Base-by-base conservation (phyloP, 1,140 invertebrate genomes). In the Patella vulgata region DNA sequence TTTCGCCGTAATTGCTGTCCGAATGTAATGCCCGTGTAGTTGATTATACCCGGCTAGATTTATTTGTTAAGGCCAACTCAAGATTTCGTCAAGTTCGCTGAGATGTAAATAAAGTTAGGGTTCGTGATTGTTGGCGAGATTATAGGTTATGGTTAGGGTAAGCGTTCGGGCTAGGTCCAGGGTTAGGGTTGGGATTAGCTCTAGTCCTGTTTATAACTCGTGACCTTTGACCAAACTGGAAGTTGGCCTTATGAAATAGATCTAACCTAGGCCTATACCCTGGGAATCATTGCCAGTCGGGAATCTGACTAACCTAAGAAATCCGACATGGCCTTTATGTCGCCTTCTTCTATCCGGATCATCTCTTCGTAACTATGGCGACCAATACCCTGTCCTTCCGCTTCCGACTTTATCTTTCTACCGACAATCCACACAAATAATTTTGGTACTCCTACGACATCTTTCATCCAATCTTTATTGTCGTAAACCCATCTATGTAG, bases 351-450 rank as follows among this genome's bases (percentile, higher is more conserved):
- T 14, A 74, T 62, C 17, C 44, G 12, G 2, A 51, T 50, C 0
- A 71, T 54, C 53, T 74, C 72, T 33, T 62, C 58, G 28, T 65
- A 21, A 3, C 48, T 53, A 50, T 74, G 70, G 14, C 69, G 47
- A 23, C 69, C 69, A 21, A 74, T 67, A 12, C 72, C 72, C 3
- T 74, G 72, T 21, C 54, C 19, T n/a, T 42, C 59, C 1, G 63
- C 54, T n/a, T 59, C 47, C 1, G 23, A 31, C 28, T 31, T 28
- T 2, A 61, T 59, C n/a, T 59, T 53, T n/a, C 56, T 23, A 14
- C 52, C 33, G 19, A 73, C 46, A 28, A 70, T 61, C 58, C 60
- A 70, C 25, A 59, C 52, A 48, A 57, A 46, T 21, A 64, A 30
- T n/a, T 21, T 36, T 19, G 46, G 53, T 0, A 64, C 39, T 4